Evolutionary conservation across 2,113 vertebrate genomes (phyloP), one percentile per base, ranked within the genome.

Genomic region (Oreochromis tanganicae): DNA sequence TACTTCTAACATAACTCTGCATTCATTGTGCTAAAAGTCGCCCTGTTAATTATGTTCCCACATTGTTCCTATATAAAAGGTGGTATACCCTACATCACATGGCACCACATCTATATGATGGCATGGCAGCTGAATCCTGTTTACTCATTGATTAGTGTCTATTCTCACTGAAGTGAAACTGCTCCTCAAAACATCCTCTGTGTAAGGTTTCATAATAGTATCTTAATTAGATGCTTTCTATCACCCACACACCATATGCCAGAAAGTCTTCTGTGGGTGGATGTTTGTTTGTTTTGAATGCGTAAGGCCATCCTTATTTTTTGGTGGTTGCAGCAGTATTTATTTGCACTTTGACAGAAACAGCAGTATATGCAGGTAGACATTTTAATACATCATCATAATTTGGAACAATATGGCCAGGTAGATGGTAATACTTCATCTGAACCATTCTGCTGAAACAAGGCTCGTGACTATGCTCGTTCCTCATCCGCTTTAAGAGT

Each of bases 241-340:
- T 93, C 93, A 92, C 94, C 94, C 93, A 95, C 93, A 90, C 92
- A 93, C 83, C 92, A 91, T 93, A 89, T 90, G 92, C 88, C 75
- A 90, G 91, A 93, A 92, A 83, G 85, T 82, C 73, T 29, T 21
- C 27, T 19, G 92, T 88, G 83, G 91, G 92, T 63, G 93, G 88
- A 91, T 84, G 89, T 88, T 93, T 91, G 86, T 81, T 86, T 90
- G 56, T 87, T 87, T 92, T 84, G 59, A 92, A 89, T 85, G 41
- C 80, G 21, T 55, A 87, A 79, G 83, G 63, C 32, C 32, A 63
- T 9, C 24, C 10, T 79, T 78, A 43, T 82, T 61, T 80, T 80
- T 68, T 46, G 3, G 43, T 78, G 48, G 36, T 80, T 83, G 75
- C 56, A 21, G 29, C 56, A 41, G 34, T 79, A 81, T 81, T 41